Conservation (phyloP, 2,797 vertebrate species). For the Falco rusticolus region DNA sequence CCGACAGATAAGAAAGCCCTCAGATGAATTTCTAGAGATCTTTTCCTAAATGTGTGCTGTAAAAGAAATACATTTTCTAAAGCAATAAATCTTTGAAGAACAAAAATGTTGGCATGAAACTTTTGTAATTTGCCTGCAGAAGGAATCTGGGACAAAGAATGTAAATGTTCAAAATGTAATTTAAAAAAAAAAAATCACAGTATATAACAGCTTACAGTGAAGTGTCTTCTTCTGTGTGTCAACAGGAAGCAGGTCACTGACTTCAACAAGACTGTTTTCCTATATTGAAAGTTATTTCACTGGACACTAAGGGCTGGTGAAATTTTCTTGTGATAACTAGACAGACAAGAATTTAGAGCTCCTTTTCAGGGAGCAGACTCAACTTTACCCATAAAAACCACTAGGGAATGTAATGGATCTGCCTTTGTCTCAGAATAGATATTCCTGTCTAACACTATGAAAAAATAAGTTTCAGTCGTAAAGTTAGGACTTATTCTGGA, state of each 20-base stretch:
- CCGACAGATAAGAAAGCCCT: not conserved
- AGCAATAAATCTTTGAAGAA: not conserved
- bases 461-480: not conserved
- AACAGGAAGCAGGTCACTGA: not conserved
- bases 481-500: not conserved
- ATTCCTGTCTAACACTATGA: not conserved
- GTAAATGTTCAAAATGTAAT: not conserved
- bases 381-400: not conserved
- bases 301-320: not conserved
- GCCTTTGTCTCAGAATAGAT: not conserved
- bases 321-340: not conserved
- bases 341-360: not conserved
- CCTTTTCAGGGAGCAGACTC: not conserved
- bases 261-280: not conserved
- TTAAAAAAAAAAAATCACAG: not conserved
- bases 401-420: not conserved
- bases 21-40: not conserved
- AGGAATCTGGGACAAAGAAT: not conserved
- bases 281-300: not conserved
- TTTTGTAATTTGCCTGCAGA: not conserved
- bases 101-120: not conserved
- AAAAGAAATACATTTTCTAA: not conserved
- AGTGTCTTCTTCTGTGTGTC: not conserved
- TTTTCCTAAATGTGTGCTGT: not conserved
- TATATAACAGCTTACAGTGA: not conserved